Evolutionary conservation across 1,140 invertebrate genomes (phyloP).

Genomic region (Gryllus bimaculatus): DNA sequence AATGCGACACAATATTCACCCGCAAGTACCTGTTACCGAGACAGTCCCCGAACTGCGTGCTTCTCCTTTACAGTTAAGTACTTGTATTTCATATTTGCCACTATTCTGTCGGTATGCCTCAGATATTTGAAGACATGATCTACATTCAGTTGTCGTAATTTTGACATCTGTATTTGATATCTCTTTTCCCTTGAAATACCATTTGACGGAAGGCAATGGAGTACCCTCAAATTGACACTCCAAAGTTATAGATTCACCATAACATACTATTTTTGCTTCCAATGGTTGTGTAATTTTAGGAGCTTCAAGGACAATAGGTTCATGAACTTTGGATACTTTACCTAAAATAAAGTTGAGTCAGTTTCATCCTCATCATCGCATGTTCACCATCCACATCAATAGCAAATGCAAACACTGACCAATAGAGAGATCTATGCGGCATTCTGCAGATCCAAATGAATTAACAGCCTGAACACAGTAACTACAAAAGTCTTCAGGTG

Average conservation of each 20-base stretch:
- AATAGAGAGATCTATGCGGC: conserved; percentile 51
- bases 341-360: conserved; percentile 19
- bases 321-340: conserved; percentile 40
- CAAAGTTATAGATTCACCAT: conserved; percentile 51
- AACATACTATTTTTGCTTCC: conserved; percentile 50
- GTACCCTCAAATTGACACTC: conserved; percentile 59
- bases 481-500: conserved; percentile 52
- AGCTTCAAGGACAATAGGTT: conserved; percentile 48
- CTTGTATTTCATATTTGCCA: conserved; percentile 76
- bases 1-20: neutral
- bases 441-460: conserved; percentile 59
- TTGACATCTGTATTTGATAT: conserved; percentile 58
- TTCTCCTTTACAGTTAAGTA: conserved; percentile 63
- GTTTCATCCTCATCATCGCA: neutral
- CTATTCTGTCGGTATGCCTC: conserved; percentile 61
- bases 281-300: conserved; percentile 60
- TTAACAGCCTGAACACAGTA: conserved; percentile 59
- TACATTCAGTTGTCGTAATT: conserved; percentile 53
- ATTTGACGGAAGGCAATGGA: conserved; percentile 64
- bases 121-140: conserved; percentile 55
- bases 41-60: conserved; percentile 69
- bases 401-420: conserved; percentile 29
- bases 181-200: conserved; percentile 80
- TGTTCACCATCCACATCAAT: neutral
- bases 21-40: conserved; percentile 36